phyloP scores from a whole-genome alignment of 1,140 invertebrate species.

The Nymphalis io region DNA sequence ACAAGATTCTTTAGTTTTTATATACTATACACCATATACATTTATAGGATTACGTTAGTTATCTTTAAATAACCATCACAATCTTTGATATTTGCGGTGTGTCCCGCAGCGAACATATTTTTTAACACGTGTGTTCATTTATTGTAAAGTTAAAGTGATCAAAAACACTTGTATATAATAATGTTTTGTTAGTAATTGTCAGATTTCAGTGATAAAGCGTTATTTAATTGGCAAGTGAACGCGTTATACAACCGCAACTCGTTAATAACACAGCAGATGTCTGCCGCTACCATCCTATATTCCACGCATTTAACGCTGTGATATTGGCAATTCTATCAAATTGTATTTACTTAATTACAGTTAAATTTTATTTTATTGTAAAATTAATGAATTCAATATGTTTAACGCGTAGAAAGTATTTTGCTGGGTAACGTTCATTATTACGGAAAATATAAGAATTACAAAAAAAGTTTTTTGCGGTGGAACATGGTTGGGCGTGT shows the following conservation, averaged over 20 bases:
- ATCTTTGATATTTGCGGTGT: no score
- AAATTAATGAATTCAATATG: neutral
- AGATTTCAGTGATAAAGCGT: slow-evolving; percentile 12
- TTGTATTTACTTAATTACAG: slow-evolving; percentile 14
- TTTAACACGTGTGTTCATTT: no score
- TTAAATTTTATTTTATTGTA: slow-evolving; percentile 10
- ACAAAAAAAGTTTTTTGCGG: no score
- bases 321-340: slow-evolving; percentile 13
- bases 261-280: slow-evolving; percentile 20
- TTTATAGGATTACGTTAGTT: no score
- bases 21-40: no score
- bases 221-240: slow-evolving; percentile 24
- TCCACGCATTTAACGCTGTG: neutral
- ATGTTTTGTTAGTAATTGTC: neutral
- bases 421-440: no score
- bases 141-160: neutral
- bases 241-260: slow-evolving; percentile 23
- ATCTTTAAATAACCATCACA: no score
- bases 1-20: no score
- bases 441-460: no score
- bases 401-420: no score
- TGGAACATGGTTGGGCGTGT: no score
- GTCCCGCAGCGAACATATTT: no score
- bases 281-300: neutral
- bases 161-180: neutral